phyloP scores from a whole-genome alignment of 2,797 vertebrate genomes.

The Urosaurus nigricauda region DNA sequence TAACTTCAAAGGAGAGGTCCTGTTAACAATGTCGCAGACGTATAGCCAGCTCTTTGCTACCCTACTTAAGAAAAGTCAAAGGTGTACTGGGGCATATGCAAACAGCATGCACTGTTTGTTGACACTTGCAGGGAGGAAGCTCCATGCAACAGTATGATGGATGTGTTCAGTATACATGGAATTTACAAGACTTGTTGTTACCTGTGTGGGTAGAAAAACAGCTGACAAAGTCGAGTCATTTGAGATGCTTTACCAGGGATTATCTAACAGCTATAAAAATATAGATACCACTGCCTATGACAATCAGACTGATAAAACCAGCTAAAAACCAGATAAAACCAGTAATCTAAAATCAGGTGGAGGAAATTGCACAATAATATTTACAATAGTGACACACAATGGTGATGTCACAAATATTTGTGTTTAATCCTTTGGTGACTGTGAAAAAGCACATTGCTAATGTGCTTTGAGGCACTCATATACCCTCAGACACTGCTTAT shows the following conservation, averaged over 20 bases:
- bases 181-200: slow-evolving; percentile 71
- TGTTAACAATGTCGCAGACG: background rate
- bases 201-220: slow-evolving; percentile 57
- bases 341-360: background rate
- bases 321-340: too few relatives aligned
- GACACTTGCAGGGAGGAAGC: slow-evolving; percentile 49
- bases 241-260: background rate
- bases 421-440: background rate
- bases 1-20: background rate
- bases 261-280: slow-evolving; percentile 2
- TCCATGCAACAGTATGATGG: background rate
- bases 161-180: slow-evolving; percentile 67
- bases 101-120: background rate
- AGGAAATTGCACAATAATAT: background rate
- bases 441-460: background rate
- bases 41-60: background rate
- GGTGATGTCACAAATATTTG: background rate
- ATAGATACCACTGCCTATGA: background rate
- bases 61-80: background rate
- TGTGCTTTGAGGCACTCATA: background rate
- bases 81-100: background rate
- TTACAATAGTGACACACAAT: too few relatives aligned
- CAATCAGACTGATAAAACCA: background rate
- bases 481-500: background rate
- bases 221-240: background rate